phyloP scores from a whole-genome alignment of 2,113 vertebrate genomes.

The Zapus hudsonius region DNA sequence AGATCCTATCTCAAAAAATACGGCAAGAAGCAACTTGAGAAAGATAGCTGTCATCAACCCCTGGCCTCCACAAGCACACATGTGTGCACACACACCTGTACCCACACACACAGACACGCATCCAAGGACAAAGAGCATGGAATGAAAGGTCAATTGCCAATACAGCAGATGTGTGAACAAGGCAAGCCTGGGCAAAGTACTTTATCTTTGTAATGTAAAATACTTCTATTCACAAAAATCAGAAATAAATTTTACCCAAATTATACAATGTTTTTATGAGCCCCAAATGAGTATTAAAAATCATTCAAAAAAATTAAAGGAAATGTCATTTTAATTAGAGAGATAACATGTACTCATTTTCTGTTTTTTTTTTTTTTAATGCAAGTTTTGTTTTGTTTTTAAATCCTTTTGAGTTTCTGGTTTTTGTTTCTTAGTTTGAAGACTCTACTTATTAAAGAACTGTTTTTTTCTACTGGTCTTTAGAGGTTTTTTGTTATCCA shows the following conservation, averaged over 20 bases:
- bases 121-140: not conserved
- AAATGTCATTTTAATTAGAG: not conserved
- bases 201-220: not conserved
- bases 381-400: not conserved
- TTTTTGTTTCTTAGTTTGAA: constrained; percentile 14
- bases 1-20: no score
- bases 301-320: not conserved
- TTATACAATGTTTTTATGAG: constrained; percentile 22
- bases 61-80: no score
- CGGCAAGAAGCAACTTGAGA: no score
- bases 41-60: no score
- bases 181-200: not conserved
- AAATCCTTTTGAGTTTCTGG: not conserved
- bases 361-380: not conserved
- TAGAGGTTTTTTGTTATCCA: not conserved
- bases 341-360: not conserved
- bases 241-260: constrained; percentile 1
- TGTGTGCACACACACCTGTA: no score
- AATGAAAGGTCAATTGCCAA: not conserved
- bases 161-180: not conserved
- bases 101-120: no score
- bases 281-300: constrained; percentile 43
- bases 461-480: constrained; percentile 33
- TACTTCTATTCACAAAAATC: constrained; percentile 38
- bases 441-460: constrained; percentile 19